Evolutionary conservation across 2,888 invertebrate species (phyloP), one percentile per base, ranked within the genome.

Genomic region (Plagodis pulveraria): DNA sequence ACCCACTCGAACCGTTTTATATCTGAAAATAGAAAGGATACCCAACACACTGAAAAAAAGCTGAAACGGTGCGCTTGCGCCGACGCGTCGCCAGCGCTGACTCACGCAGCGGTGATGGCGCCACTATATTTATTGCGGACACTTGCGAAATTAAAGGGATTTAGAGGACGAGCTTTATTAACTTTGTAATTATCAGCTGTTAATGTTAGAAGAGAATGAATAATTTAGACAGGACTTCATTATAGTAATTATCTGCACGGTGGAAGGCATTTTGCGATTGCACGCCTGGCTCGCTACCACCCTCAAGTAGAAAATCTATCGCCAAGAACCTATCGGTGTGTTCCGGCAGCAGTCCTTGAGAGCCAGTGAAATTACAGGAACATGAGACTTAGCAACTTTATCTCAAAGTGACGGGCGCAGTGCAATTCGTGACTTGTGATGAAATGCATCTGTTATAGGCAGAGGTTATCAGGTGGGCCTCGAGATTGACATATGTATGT

Each of bases 111-210:
- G 71, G 65, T 73, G 54, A 75, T 87, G 90, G 89, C 89, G 90
- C 89, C 90, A 76, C 71, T 65, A 77, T 84, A 89, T 89, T 89
- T 88, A 89, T 84, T 50, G 74, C 70, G 78, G 78, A 64, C 76
- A 76, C 74, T 75, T 71, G 71, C 62, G 66, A 72, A 78, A 83
- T 78, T 78, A 77, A 74, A 58, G 62, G 73, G 71, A 72, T 77
- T 76, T 72, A 73, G 64, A 76, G 65, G 70, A 71, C 72, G 71
- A 71, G 66, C 67, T 69, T 66, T 62, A 50, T 71, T 58, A 58
- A 58, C 62, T 58, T 69, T 69, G 71, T 70, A 72, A 72, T 71
- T 71, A 66, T 62, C 69, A 63, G 65, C 72, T 55, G 55, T n/a
- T 36, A 40, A 35, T 40, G 34, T 35, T 6, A 9, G 36, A 7